These are phyloP conservation scores for Tretioscincus oriximinensis DNA, from an alignment of 2,113 vertebrate genomes.

Conservation along the genomic window DNA sequence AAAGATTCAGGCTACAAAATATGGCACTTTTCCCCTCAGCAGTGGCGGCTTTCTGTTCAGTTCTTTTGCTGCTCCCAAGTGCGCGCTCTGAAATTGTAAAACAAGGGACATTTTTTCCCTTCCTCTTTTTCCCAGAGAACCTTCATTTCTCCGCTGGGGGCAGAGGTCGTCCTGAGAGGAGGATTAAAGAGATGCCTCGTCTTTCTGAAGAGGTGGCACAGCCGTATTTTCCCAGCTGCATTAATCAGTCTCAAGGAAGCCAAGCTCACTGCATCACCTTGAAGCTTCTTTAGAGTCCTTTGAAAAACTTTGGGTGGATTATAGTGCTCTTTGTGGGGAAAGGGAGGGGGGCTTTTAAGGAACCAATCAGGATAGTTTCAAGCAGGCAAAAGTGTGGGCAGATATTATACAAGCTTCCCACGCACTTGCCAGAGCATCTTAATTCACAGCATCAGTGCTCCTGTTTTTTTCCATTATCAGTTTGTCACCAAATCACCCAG, in stretches of 20 bases:
- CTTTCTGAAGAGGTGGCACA: background rate
- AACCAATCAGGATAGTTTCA: conserved; percentile 54
- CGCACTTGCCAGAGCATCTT: conserved; percentile 40
- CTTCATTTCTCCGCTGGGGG: background rate
- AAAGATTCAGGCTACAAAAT: background rate
- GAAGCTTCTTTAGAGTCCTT: conserved; percentile 46
- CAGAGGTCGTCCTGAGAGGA: background rate
- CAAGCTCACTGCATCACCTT: conserved; percentile 46
- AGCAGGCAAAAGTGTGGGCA: conserved; percentile 64
- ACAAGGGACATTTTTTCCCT: rapidly evolving
- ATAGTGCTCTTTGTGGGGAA: conserved; percentile 38
- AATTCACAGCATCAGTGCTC: background rate
- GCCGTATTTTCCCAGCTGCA: conserved; percentile 41
- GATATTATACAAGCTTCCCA: conserved; percentile 66
- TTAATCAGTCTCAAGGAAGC: conserved; percentile 45
- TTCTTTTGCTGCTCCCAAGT: background rate
- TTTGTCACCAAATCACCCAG: background rate
- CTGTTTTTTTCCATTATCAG: background rate
- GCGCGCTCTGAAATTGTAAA: rapidly evolving
- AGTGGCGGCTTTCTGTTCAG: rapidly evolving
- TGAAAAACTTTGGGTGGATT: conserved; percentile 46
- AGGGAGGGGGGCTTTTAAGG: conserved; percentile 23
- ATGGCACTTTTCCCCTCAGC: rapidly evolving
- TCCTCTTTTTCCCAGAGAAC: background rate
- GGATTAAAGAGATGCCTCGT: conserved; percentile 21